Evolutionary conservation across 1,140 invertebrate species (phyloP).

Genomic region (Penaeus indicus): DNA sequence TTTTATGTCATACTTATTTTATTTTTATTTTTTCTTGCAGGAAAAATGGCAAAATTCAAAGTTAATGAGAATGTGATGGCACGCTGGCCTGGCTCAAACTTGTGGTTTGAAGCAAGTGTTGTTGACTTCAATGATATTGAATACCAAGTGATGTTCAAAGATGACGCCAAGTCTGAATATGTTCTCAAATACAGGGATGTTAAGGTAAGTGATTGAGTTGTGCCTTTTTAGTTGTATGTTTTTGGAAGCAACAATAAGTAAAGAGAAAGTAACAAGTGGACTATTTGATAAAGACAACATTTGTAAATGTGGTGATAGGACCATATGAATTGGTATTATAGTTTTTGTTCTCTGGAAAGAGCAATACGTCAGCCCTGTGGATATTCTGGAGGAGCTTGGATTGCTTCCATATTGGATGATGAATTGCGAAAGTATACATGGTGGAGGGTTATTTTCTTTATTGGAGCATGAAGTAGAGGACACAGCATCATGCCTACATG

Average conservation of each 20-base stretch:
- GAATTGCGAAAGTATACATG: too few species aligned
- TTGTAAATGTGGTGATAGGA: too few species aligned
- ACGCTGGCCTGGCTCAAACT: constrained; percentile 62
- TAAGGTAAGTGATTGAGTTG: constrained; percentile 41
- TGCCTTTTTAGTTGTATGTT: neutral
- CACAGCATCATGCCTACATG: too few species aligned
- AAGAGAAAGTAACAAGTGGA: neutral
- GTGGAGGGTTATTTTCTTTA: too few species aligned
- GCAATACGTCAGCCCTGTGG: neutral
- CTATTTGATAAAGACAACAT: neutral
- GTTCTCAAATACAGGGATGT: constrained; percentile 62
- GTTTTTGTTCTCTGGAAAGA: too few species aligned
- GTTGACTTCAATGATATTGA: constrained; percentile 63
- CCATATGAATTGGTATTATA: too few species aligned
- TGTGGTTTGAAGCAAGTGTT: constrained; percentile 65
- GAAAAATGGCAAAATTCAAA: constrained; percentile 51
- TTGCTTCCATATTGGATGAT: too few species aligned
- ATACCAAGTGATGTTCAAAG: constrained; percentile 65
- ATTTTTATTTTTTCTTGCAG: neutral
- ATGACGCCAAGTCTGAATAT: constrained; percentile 53
- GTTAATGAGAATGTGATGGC: constrained; percentile 62
- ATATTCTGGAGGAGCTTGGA: neutral
- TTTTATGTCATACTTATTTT: too few species aligned
- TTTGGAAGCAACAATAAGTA: neutral
- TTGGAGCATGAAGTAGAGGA: too few species aligned